Evolutionary conservation across 2,113 vertebrate genomes (phyloP).

Genomic region (Aplodontia rufa): DNA sequence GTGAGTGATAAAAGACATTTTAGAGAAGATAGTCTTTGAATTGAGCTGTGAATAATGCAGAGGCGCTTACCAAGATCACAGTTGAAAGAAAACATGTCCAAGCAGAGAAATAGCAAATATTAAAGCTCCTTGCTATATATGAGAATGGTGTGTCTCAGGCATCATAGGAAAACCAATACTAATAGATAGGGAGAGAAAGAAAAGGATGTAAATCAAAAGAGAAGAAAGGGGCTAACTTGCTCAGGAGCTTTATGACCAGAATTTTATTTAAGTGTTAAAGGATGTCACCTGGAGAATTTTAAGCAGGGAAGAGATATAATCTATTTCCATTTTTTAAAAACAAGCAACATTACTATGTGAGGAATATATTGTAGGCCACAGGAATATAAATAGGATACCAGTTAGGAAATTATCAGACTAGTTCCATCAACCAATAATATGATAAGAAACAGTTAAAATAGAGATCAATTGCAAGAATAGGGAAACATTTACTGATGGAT

Average conservation of each 20-base stretch:
- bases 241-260: background rate
- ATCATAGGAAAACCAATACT: background rate
- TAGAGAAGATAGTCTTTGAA: background rate
- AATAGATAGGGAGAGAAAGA: background rate
- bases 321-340: background rate
- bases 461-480: background rate
- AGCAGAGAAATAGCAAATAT: background rate
- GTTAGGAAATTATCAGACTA: background rate
- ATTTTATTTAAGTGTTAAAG: constrained; percentile 5
- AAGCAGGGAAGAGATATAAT: background rate
- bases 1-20: background rate
- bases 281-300: background rate
- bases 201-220: background rate
- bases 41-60: background rate
- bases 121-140: background rate
- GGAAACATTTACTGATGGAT: background rate
- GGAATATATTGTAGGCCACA: background rate
- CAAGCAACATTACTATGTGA: background rate
- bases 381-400: background rate
- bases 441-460: background rate
- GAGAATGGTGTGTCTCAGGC: background rate
- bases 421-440: background rate
- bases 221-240: background rate
- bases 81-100: background rate
- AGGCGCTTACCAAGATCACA: background rate